phyloP scores from a whole-genome alignment of 2,888 invertebrate species.

The Kryphioiulus occultus region DNA sequence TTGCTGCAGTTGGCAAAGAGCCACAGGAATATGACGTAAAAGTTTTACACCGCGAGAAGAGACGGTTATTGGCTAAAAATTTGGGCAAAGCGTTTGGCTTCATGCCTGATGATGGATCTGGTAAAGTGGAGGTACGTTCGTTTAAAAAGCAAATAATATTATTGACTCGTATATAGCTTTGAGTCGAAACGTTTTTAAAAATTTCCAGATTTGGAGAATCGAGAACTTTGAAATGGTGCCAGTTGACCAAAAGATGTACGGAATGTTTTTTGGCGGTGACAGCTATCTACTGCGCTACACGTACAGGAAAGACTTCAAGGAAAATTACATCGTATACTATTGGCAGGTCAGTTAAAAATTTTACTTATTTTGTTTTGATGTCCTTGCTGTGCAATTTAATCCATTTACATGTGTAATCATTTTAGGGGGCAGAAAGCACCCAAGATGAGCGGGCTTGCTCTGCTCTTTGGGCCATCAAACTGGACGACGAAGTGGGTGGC shows the following conservation, averaged over 20 bases:
- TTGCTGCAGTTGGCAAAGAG: conserved; percentile 53
- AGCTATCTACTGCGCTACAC: conserved; percentile 74
- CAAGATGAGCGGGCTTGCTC: conserved; percentile 68
- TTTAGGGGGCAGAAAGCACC: conserved; percentile 66
- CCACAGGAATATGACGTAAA: conserved; percentile 59
- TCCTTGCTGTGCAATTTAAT: background rate
- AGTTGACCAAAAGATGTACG: conserved; percentile 64
- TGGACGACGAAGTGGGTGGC: conserved; percentile 67
- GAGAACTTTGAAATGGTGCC: conserved; percentile 66
- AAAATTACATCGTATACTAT: conserved; percentile 70
- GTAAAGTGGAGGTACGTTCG: conserved; percentile 63
- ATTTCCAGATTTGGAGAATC: conserved; percentile 62
- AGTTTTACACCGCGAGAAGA: conserved; percentile 59
- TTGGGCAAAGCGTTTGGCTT: conserved; percentile 72
- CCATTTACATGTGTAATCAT: background rate
- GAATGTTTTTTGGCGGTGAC: conserved; percentile 71
- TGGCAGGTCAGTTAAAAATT: conserved; percentile 70
- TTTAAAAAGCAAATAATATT: background rate
- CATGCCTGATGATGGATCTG: conserved; percentile 78
- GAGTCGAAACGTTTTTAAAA: background rate
- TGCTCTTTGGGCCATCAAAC: conserved; percentile 65
- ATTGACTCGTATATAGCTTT: background rate
- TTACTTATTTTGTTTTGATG: background rate
- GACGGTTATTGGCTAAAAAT: conserved; percentile 64
- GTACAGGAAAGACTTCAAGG: conserved; percentile 67